Conservation (phyloP, 2,113 vertebrate genomes). For the Eonycteris spelaea region DNA sequence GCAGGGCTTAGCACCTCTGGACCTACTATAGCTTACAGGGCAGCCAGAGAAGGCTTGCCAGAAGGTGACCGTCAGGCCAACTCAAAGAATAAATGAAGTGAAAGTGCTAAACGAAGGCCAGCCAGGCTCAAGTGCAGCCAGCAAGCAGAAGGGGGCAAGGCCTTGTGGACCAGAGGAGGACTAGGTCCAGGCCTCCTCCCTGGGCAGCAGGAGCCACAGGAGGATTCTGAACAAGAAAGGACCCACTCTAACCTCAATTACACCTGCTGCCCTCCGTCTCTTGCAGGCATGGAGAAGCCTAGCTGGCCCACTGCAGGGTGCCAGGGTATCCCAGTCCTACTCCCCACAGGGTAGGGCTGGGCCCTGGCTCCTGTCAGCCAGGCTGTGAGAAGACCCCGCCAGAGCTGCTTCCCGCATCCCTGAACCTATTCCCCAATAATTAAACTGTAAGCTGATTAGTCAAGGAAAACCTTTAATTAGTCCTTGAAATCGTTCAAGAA, state of each 20-base stretch:
- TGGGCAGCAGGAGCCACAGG: accelerated
- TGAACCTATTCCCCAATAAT: slow-evolving; percentile 67
- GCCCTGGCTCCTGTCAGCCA: neutral
- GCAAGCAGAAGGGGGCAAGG: neutral
- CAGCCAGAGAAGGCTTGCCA: neutral
- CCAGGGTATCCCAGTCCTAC: neutral
- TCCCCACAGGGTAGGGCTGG: neutral
- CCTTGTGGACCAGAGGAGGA: too few species aligned
- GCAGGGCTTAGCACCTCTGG: neutral
- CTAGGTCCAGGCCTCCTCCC: neutral
- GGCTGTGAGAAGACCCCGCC: neutral
- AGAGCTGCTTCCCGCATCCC: slow-evolving; percentile 31
- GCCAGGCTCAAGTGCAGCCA: accelerated
- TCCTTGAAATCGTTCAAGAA: slow-evolving; percentile 71
- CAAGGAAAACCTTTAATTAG: slow-evolving; percentile 79
- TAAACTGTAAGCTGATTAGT: slow-evolving; percentile 78
- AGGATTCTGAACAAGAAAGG: neutral
- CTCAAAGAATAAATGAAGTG: neutral
- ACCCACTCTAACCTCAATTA: neutral
- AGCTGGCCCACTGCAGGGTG: neutral
- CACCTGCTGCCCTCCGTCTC: neutral
- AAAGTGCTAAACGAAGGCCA: neutral
- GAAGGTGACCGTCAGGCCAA: neutral
- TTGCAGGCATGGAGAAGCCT: neutral
- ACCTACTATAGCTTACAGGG: neutral